Conservation (phyloP, 2,888 invertebrate species). For the Tiphia femorata region DNA sequence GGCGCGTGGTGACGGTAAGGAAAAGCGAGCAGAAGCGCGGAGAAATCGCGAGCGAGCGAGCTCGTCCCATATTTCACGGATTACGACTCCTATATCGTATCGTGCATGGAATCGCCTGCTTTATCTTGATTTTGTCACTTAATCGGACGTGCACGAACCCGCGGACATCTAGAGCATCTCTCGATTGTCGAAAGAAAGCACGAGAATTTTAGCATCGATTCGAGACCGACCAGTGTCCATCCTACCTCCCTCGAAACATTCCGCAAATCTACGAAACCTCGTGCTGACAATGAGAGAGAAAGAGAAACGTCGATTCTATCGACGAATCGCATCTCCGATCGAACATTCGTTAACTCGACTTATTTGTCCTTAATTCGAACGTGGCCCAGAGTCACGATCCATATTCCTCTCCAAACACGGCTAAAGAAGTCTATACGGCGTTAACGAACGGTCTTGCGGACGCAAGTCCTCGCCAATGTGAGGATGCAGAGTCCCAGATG, state of each 20-base stretch:
- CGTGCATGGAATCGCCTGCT: slow-evolving; percentile 12
- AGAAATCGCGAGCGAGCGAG: slow-evolving; percentile 31
- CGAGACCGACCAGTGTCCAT: too few relatives aligned
- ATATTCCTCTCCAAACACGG: slow-evolving; percentile 32
- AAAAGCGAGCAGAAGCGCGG: slow-evolving; percentile 38
- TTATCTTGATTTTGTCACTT: neutral
- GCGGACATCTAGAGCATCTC: neutral
- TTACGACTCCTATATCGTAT: slow-evolving; percentile 43
- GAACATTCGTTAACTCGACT: too few relatives aligned
- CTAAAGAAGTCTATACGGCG: slow-evolving; percentile 55
- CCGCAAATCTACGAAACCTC: too few relatives aligned
- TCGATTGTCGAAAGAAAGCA: neutral
- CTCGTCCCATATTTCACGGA: slow-evolving; percentile 45
- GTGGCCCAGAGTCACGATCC: slow-evolving; percentile 20
- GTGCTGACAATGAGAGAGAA: too few relatives aligned
- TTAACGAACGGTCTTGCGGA: slow-evolving; percentile 58
- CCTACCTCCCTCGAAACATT: too few relatives aligned
- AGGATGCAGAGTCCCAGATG: slow-evolving; percentile 55
- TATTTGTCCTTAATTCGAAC: slow-evolving; percentile 12
- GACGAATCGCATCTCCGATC: too few relatives aligned
- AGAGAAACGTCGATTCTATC: too few relatives aligned
- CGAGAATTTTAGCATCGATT: too few relatives aligned
- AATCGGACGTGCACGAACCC: slow-evolving; percentile 17
- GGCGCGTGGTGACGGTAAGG: slow-evolving; percentile 31
- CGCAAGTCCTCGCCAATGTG: slow-evolving; percentile 59